Base-by-base conservation (phyloP, 2,113 vertebrate species). In the Parus major region DNA sequence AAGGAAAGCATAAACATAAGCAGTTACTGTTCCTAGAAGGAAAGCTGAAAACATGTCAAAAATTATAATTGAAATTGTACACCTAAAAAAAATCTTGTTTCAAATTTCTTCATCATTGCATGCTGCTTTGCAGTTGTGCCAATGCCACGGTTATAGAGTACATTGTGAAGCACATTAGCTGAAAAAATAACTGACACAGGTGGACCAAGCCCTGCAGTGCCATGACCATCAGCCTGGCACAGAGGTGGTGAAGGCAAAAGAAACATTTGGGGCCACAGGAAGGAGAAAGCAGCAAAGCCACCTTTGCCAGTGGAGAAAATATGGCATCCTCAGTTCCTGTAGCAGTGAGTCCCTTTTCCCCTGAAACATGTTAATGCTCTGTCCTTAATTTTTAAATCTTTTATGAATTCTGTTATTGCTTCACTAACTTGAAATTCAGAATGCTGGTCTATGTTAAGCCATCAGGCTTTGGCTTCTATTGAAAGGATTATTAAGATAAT, bases 121-220 rank as follows among this genome's bases (percentile, higher is more conserved):
- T 35, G 31, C 55, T 56, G 11, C 28, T 33, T 66, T 39, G 61
- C 8, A 3, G 5, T 31, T 76, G 17, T 59, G n/a, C 61, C 31
- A 61, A 33, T 17, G 47, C 7, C 36, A 68, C 0, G 0, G 19
- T 73, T 7, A 29, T 1, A 52, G 21, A 73, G 35, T 2, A 27
- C 29, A 33, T 47, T 10, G 41, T 35, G 50, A 81, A 70, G 46
- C 15, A 36, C 4, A 2, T 29, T 24, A 49, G 35, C 5, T 50
- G 69, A 63, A 88, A 61, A 79, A 50, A 22, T 25, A 49, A 73
- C 11, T 11, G 7, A 44, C 47, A 23, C 5, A 17, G 24, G 18
- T 41, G n/a, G 21, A 61, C 5, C 1, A 11, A 88, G 55, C 29
- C 35, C 21, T 25, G 49, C 39, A 42, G 18, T 72, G 49, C 44